Evolutionary conservation across 2,113 vertebrate genomes (phyloP), one percentile per base, ranked within the genome.

Genomic region (Eolophus roseicapilla): DNA sequence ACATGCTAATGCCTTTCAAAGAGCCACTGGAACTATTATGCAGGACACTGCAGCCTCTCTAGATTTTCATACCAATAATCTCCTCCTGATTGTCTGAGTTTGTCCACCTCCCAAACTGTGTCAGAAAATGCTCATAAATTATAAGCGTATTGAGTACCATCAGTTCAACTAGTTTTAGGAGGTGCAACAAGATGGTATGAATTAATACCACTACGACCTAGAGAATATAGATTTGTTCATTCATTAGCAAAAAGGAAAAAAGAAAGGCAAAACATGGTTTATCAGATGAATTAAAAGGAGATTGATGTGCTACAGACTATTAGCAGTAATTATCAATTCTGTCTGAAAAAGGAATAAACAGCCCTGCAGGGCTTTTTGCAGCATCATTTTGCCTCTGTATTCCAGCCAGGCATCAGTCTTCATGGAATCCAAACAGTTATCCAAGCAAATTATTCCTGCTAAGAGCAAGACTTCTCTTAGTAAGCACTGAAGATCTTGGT

Each of bases 271-370:
- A 74, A 16, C 2, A 4, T 31, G 39, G 53, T 80, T 93, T 92
- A 74, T 50, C 67, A 49, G 55, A 43, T 0, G 1, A 82, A 86
- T 84, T 86, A 83, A 92, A 92, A 88, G 79, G n/a, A 81, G 46
- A 79, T 9, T 8, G 29, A 88, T 84, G 28, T 77, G 47, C 29
- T 84, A 16, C 11, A 93, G 69, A 86, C 60, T 64, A 71, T 44
- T 53, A 93, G 57, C 69, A 79, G 29, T 91, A 88, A 93, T 96
- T 94, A 91, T 68, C 83, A 82, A 37, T 95, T 96, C 62, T 92
- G 60, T 68, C 69, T 91, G 95, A 84, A 93, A 90, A 86, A 52
- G 68, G 60, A 81, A 94, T 88, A 96, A 94, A 90, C 20, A 81
- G 35, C 52, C 82, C 76, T 94, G 44, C 71, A 90, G 90, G 68